Evolutionary conservation across 2,797 vertebrate species (phyloP).

Genomic region (Varecia variegata): DNA sequence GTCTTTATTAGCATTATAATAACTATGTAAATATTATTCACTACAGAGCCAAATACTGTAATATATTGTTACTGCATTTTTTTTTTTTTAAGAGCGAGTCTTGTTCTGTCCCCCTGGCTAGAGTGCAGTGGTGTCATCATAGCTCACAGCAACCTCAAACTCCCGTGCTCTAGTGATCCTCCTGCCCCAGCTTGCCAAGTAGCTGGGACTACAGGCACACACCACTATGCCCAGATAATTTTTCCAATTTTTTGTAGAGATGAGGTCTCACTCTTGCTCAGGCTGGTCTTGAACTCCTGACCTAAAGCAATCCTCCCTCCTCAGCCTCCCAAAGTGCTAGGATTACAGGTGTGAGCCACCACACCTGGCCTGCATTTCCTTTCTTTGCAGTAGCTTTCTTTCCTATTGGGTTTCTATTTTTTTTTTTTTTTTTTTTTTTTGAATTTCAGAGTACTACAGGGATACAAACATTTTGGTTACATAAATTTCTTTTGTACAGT

Average conservation of each 20-base stretch:
- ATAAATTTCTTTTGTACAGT: too few relatives aligned
- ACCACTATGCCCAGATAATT: not conserved
- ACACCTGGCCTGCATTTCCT: not conserved
- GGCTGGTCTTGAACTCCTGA: not conserved
- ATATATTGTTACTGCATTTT: not conserved
- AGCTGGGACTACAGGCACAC: not conserved
- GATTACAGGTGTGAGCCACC: not conserved
- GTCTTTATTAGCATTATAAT: not conserved
- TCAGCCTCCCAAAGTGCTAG: not conserved
- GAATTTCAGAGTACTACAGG: too few relatives aligned
- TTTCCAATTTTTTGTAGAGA: not conserved
- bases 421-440: not conserved
- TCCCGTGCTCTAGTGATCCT: not conserved
- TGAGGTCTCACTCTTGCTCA: too few relatives aligned
- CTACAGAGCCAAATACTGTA: not conserved
- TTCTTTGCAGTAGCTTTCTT: not conserved
- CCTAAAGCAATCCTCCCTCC: not conserved
- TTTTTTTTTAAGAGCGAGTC: not conserved
- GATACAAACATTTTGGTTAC: too few relatives aligned
- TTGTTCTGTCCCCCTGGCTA: fast-evolving
- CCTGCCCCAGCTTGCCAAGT: not conserved
- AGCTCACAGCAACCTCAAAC: not conserved
- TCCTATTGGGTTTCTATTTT: not conserved
- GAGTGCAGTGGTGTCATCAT: not conserved
- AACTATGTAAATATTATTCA: not conserved